Base-by-base conservation (phyloP, 2,113 vertebrate species). In the Hippocampus barbouri region DNA sequence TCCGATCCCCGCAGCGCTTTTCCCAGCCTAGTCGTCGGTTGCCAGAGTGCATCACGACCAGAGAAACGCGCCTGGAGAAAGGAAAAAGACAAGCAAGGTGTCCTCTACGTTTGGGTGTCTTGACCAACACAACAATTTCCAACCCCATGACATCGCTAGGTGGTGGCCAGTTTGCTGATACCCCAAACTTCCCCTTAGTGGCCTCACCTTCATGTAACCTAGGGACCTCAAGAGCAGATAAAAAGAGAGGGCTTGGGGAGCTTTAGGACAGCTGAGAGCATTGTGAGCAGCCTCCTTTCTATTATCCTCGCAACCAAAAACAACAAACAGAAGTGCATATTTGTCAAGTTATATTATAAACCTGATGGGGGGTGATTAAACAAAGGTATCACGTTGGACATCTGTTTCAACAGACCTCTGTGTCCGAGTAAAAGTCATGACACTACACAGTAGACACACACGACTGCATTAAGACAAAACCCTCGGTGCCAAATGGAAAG, bases 391-490 rank as follows among this genome's bases (percentile, higher is more conserved):
- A 70, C 11, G 16, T 1, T 9, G 53, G 23, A 18, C 2, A 34
- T 76, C 66, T 53, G 64, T 69, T 73, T 73, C 57, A n/a, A 45
- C 54, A 70, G 51, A 71, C 20, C 43, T 77, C 54, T 68, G 60
- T 67, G 81, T 77, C 0, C 25, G 7, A 77, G 81, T 81, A 79
- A 79, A 82, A 78, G 81, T 82, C 81, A 70, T 5, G 27, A 66
- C 74, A 68, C 51, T 21, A 61, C 66, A 14, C n/a, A 49, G 0
- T n/a, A 38, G 47, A 45, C 27, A 65, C 45, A 45, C 49, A 38
- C 7, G 62, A 20, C 56, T 18, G 15, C 56, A 49, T 23, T 25
- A 20, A 60, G 23, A 69, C 34, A 59, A 68, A 40, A 66, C 25
- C 57, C 71, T 38, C 34, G 11, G 43, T 23, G 34, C 23, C 60